Base-by-base conservation (phyloP, 1,140 invertebrate species). In the Trichoplusia ni region DNA sequence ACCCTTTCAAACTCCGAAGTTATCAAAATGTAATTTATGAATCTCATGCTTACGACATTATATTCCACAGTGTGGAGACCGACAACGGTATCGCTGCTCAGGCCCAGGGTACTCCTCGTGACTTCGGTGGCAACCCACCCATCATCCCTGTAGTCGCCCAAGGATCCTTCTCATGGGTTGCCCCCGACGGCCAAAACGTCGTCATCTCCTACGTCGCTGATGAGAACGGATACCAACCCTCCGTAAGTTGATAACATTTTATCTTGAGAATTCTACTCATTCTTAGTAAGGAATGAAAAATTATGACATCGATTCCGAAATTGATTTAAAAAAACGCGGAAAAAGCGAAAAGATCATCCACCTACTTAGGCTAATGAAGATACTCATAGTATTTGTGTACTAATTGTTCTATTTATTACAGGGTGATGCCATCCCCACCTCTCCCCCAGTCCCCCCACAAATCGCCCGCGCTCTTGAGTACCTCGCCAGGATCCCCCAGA, bases 41-140 rank as follows among this genome's bases (percentile, higher is more conserved):
- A n/a, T n/a, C n/a, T n/a, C n/a, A n/a, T n/a, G n/a, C n/a, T n/a
- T n/a, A n/a, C n/a, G n/a, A n/a, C n/a, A n/a, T n/a, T n/a, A n/a
- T 21, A 6, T 54, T 9, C 62, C 51, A 1, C 66, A 91, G 82
- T 6, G 91, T 88, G 65, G 89, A 92, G 53, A 91, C 92, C n/a
- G 90, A 75, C 7, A 92, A 93, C 64, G 92, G 92, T 7, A 93
- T 92, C 23, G 58, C 82, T 2, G 87, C 81, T 0, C 64, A 90
- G 35, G 90, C 92, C 37, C 69, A 73, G 16, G 92, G 91, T 1
- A 68, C 72, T 11, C 73, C 84, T 25, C 84, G 77, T 54, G 75
- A 82, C 49, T 60, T 84, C 19, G 73, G 77, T 31, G 80, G 89
- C 11, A 91, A 91, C 67, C 90, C 90, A 1, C 88, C 92, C 2